These are phyloP conservation scores for Agapornis roseicollis DNA, from an alignment of 2,113 vertebrate genomes.

Conservation along the genomic window DNA sequence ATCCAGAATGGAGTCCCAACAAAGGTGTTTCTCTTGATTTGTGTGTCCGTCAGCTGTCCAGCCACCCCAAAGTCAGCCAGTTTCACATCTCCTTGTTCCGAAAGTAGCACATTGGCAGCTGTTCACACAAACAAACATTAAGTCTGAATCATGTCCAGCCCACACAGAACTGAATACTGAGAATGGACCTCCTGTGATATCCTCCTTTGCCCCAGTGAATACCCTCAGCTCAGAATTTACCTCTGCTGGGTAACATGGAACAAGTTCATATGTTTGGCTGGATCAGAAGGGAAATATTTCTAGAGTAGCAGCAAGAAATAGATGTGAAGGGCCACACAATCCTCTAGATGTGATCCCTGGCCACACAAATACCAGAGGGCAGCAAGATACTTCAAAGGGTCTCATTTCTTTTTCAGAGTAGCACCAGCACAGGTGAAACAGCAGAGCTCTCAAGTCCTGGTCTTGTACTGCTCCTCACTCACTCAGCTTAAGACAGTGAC, in stretches of 20 bases:
- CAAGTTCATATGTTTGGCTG: neutral
- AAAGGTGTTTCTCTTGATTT: constrained; percentile 99
- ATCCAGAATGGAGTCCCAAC: constrained; percentile 99
- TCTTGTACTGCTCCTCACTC: neutral
- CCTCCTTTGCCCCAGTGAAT: neutral
- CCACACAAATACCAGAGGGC: neutral
- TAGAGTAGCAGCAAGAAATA: neutral
- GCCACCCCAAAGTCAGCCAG: constrained; percentile 98
- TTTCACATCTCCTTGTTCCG: constrained; percentile 97
- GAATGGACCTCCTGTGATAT: neutral
- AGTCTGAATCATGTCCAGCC: neutral
- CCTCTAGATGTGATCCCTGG: neutral
- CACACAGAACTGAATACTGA: neutral
- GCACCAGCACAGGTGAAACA: neutral
- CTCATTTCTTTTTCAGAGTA: neutral
- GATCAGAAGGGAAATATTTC: neutral
- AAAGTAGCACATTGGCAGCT: constrained; percentile 96
- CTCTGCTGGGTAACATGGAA: neutral
- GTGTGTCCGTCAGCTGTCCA: constrained; percentile 95
- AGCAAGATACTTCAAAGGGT: neutral
- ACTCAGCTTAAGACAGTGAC: neutral
- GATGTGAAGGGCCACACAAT: neutral
- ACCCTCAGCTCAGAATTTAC: neutral
- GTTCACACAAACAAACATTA: constrained; percentile 7
- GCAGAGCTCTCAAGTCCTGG: neutral